phyloP scores from a whole-genome alignment of 2,888 invertebrate genomes.

The Adelphocoris suturalis region DNA sequence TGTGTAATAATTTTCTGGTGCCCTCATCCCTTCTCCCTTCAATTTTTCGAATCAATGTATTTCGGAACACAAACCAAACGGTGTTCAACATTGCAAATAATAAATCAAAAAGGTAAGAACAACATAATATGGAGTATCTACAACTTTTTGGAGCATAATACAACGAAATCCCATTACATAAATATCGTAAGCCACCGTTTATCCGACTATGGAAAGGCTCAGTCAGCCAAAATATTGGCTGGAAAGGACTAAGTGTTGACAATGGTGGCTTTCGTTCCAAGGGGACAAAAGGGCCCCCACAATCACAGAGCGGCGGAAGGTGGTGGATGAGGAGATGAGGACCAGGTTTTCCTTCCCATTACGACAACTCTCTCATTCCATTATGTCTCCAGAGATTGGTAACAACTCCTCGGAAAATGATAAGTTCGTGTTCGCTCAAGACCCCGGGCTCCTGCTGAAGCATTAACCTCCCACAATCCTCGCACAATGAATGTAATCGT shows the following conservation, averaged over 20 bases:
- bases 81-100: too few relatives aligned
- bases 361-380: slow-evolving; percentile 37
- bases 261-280: not conserved
- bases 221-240: not conserved
- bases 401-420: slow-evolving; percentile 27
- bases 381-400: slow-evolving; percentile 27
- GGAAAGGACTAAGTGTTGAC: slow-evolving; percentile 14
- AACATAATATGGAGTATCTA: too few relatives aligned
- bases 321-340: not conserved
- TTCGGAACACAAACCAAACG: too few relatives aligned
- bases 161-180: too few relatives aligned
- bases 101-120: too few relatives aligned
- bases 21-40: too few relatives aligned
- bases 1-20: too few relatives aligned
- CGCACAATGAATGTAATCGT: not conserved
- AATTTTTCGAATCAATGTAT: too few relatives aligned
- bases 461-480: not conserved
- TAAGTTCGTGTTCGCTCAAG: slow-evolving; percentile 5
- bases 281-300: not conserved
- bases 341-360: slow-evolving; percentile 27
- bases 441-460: not conserved
- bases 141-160: too few relatives aligned
- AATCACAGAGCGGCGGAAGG: not conserved
- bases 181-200: not conserved
- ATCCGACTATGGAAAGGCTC: not conserved